Base-by-base conservation (phyloP, 64 coral and sea anemone species). In the Orbicella faveolata region DNA sequence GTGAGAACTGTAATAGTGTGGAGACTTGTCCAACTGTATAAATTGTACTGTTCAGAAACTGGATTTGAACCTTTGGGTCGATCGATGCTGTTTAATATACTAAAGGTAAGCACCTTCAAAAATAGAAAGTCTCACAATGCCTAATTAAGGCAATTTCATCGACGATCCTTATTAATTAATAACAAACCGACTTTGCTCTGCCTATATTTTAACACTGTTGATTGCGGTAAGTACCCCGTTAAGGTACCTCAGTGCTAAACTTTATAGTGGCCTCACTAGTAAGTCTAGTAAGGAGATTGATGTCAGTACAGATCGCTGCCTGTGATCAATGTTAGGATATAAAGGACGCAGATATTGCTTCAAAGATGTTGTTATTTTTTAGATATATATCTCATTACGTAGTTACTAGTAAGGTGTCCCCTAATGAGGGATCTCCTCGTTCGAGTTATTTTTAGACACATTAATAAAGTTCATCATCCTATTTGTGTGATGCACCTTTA, bases 1-100 rank as follows among this genome's bases (percentile, higher is more conserved):
- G 89, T 90, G 21, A 23, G 89, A 2, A 90, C 77, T 10, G 36
- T 90, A 1, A 90, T 73, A 0, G 9, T 77, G 11, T 73, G 65
- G 11, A 18, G 88, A 8, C 89, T 81, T 17, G 64, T 90, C 4
- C 61, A 90, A 12, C 89, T 90, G 37, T 90, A 90, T 21, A 51
- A 0, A 14, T 52, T 1, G 15, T 90, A 54, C 25, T 90, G 78
- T 65, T 2, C 36, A 4, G 88, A 39, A 39, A 39, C 37, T 39
- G 37, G 37, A 39, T 39, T 39, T 39, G 37, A 39, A 39, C 37
- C 37, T 39, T 39, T 39, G 37, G 37, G 37, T 39, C 1, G 37
- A 39, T 39, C 37, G 37, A 39, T 4, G 37, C 37, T 39, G 37
- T 39, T 39, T 39, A 39, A 39, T 4, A 39, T 39, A 39, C 37